These are phyloP conservation scores for Cerastis rubricosa DNA, from an alignment of 2,888 invertebrate genomes.

Conservation along the genomic window DNA sequence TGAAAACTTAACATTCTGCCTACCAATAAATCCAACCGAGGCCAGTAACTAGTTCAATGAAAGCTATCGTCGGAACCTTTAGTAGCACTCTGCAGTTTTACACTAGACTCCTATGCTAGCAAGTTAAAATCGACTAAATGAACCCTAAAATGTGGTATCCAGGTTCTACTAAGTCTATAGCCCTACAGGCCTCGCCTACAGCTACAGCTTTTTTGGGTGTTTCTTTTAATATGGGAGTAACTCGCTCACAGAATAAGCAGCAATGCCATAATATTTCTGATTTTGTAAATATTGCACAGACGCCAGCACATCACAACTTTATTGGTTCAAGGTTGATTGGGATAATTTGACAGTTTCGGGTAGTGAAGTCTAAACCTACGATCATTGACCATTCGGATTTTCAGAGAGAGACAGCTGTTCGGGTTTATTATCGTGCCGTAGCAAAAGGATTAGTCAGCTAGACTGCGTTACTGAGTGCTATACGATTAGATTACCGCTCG, in stretches of 20 bases:
- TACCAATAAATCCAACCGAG: background rate
- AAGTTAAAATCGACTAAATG: background rate
- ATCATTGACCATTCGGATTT: background rate
- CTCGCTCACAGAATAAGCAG: slow-evolving; percentile 71
- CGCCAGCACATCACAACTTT: too few relatives aligned
- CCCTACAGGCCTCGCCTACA: background rate
- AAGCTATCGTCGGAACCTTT: background rate
- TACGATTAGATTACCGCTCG: slow-evolving; percentile 5
- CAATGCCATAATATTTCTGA: slow-evolving; percentile 74
- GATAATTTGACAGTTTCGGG: too few relatives aligned
- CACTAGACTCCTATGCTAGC: background rate
- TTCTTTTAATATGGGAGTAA: slow-evolving; percentile 74
- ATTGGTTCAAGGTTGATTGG: too few relatives aligned
- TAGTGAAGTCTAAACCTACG: slow-evolving; percentile 46
- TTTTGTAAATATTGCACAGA: slow-evolving; percentile 72
- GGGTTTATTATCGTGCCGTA: background rate
- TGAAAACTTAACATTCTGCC: background rate
- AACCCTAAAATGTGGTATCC: background rate
- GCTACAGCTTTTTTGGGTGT: slow-evolving; percentile 46
- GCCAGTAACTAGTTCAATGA: background rate
- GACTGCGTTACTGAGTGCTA: slow-evolving; percentile 3
- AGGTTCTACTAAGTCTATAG: background rate
- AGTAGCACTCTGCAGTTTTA: background rate
- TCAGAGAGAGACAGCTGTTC: background rate
- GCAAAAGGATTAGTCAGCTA: slow-evolving; percentile 5